Percentiles rank a stretch among this genome's conserved stretches.
These are phyloP conservation scores for Atrina japonica DNA, from an alignment of 2,888 invertebrate genomes.

Conservation along the genomic window DNA sequence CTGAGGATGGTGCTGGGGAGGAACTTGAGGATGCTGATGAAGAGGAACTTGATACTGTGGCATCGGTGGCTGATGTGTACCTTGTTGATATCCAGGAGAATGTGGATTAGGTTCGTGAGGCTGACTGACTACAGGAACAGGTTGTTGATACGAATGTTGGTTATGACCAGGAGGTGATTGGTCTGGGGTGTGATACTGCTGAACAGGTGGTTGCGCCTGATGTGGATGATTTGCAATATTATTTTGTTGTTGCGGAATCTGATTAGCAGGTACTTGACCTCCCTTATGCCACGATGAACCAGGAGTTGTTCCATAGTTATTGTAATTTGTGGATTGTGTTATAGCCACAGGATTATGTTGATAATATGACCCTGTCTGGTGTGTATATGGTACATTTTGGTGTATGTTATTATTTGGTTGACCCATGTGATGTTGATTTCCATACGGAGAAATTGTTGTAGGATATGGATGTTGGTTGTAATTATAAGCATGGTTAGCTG, in stretches of 20 bases:
- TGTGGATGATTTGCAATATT: neutral
- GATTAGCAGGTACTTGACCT: neutral
- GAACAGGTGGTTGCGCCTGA: neutral
- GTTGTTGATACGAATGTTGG: neutral
- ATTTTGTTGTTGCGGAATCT: constrained; percentile 3
- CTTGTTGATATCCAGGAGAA: neutral
- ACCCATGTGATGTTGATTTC: too few relatives aligned
- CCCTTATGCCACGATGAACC: neutral
- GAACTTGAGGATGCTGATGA: neutral
- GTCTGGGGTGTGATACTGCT: neutral
- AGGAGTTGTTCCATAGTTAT: too few relatives aligned
- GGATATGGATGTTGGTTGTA: too few relatives aligned
- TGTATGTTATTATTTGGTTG: too few relatives aligned
- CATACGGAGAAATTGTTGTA: too few relatives aligned
- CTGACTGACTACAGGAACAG: too few relatives aligned
- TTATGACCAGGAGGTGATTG: neutral
- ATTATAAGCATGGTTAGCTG: too few relatives aligned
- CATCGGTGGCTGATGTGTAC: neutral
- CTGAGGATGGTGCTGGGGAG: neutral
- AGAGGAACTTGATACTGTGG: neutral
- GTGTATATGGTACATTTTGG: too few relatives aligned
- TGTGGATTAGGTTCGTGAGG: neutral
- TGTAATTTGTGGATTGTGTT: too few relatives aligned
- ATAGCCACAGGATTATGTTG: too few relatives aligned
- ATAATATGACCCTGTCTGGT: too few relatives aligned